These are phyloP conservation scores for Saccostrea cuccullata DNA, from an alignment of 1,140 invertebrate genomes.

Conservation along the genomic window DNA sequence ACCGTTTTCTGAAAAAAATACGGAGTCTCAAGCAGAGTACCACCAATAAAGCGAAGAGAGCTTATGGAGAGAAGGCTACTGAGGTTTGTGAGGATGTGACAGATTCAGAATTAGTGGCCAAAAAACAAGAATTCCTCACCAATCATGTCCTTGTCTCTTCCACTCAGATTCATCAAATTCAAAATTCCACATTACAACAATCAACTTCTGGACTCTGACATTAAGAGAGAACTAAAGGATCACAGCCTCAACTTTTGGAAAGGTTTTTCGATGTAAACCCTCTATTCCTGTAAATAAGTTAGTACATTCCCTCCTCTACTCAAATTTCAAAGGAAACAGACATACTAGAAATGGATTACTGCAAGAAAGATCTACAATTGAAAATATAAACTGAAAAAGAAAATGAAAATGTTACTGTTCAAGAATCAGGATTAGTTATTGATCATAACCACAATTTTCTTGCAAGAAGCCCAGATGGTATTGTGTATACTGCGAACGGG, in stretches of 20 bases:
- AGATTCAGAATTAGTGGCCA: neutral
- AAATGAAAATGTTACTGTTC: too few relatives aligned
- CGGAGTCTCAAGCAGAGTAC: neutral
- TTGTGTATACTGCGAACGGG: too few relatives aligned
- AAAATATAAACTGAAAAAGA: too few relatives aligned
- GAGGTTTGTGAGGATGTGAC: constrained; percentile 16
- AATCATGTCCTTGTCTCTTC: constrained; percentile 27
- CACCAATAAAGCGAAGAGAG: constrained; percentile 20
- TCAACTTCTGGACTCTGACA: constrained; percentile 24
- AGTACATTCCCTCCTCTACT: constrained; percentile 21
- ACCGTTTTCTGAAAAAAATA: constrained; percentile 24
- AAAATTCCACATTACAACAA: neutral
- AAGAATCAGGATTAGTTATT: too few relatives aligned
- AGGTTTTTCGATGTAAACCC: constrained; percentile 27
- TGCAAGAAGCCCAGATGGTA: too few relatives aligned
- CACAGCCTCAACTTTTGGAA: constrained; percentile 48
- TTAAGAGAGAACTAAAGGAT: constrained; percentile 42
- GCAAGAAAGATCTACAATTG: too few relatives aligned
- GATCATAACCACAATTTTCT: too few relatives aligned
- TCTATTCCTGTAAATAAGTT: constrained; percentile 16
- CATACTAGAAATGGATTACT: too few relatives aligned
- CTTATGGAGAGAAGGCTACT: constrained; percentile 40
- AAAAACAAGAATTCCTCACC: neutral
- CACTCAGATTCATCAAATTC: neutral
- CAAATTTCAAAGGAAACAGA: constrained; percentile 40